Evolutionary conservation across 1,140 invertebrate species (phyloP).

Genomic region (Drosophila nebulosa): DNA sequence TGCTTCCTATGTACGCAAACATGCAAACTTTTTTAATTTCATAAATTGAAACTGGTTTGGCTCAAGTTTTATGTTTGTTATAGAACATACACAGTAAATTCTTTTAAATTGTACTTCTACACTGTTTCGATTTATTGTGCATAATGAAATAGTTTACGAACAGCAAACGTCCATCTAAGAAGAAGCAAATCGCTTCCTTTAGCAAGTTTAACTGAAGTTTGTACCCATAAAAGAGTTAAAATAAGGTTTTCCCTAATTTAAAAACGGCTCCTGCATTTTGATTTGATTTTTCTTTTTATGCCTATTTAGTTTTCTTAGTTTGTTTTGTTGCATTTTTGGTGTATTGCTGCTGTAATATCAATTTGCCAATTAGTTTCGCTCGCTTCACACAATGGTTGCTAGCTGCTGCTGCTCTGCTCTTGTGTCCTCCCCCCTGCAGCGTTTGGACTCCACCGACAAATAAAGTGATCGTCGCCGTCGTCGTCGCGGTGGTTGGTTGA

Average conservation of each 20-base stretch:
- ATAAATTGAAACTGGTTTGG: no score
- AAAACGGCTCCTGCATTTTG: neutral
- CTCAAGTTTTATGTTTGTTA: no score
- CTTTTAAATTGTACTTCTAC: no score
- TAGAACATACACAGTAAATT: neutral
- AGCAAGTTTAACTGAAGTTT: neutral
- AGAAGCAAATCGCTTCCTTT: no score
- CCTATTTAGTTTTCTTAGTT: neutral
- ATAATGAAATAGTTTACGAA: no score
- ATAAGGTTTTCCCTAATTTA: neutral
- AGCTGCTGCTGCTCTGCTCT: neutral
- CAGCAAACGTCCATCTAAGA: no score
- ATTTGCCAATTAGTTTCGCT: slow-evolving; percentile 48
- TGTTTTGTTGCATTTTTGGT: neutral
- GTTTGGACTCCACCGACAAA: slow-evolving; percentile 16
- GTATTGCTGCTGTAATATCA: slow-evolving; percentile 37
- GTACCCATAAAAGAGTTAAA: neutral
- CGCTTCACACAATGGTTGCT: slow-evolving; percentile 37
- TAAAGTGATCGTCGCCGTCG: slow-evolving; percentile 24
- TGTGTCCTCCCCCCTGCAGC: slow-evolving; percentile 2
- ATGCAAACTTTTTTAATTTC: neutral
- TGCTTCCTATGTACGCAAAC: slow-evolving; percentile 4
- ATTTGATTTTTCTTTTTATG: neutral
- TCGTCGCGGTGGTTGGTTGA: slow-evolving; percentile 38
- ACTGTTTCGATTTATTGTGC: no score